A percentile compares a stretch with the other conserved stretches of the same genome.
phyloP scores from a whole-genome alignment of 2,888 invertebrate genomes.

The Meiosimyza platycephala region DNA sequence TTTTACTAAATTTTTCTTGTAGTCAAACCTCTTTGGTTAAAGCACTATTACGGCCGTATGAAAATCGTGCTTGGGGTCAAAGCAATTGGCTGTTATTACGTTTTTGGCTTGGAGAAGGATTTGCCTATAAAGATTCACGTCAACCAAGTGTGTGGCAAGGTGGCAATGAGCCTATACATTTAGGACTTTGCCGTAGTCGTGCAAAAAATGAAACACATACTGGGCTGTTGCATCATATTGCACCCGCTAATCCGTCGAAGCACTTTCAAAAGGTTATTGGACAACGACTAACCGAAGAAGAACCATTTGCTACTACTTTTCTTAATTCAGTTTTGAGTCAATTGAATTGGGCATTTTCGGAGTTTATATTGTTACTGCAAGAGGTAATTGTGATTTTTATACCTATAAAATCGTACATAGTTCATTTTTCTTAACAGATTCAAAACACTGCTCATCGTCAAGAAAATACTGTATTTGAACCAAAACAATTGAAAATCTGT shows the following conservation, averaged over 20 bases:
- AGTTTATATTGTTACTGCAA: slow-evolving; percentile 86
- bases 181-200: slow-evolving; percentile 63
- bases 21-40: slow-evolving; percentile 75
- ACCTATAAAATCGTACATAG: neutral
- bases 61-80: slow-evolving; percentile 85
- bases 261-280: slow-evolving; percentile 71
- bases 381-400: slow-evolving; percentile 69
- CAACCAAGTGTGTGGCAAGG: slow-evolving; percentile 71
- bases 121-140: slow-evolving; percentile 77
- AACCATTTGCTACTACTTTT: slow-evolving; percentile 75
- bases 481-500: slow-evolving; percentile 82
- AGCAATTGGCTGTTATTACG: slow-evolving; percentile 86
- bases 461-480: slow-evolving; percentile 74
- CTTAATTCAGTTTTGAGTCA: slow-evolving; percentile 84
- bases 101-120: slow-evolving; percentile 87
- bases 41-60: slow-evolving; percentile 80
- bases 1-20: slow-evolving; percentile 8
- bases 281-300: slow-evolving; percentile 72
- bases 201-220: slow-evolving; percentile 66
- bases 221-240: slow-evolving; percentile 65
- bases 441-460: slow-evolving; percentile 72
- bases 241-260: slow-evolving; percentile 65
- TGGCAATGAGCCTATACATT: slow-evolving; percentile 57
- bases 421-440: slow-evolving; percentile 66
- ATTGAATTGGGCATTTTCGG: slow-evolving; percentile 89